phyloP scores from a whole-genome alignment of 1,140 invertebrate genomes.

The Anthonomus grandis region DNA sequence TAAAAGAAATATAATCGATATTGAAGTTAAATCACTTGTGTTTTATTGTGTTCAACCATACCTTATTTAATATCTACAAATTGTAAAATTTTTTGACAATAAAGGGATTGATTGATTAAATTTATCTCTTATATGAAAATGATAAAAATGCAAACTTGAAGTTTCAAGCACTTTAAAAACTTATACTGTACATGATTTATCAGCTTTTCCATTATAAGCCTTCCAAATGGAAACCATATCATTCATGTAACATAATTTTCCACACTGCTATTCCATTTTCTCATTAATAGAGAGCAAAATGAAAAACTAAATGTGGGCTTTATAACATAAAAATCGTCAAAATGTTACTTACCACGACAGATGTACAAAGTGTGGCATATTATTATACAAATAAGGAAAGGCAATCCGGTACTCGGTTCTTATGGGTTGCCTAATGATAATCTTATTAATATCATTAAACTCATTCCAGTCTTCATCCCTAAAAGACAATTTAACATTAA shows the following conservation, averaged over 20 bases:
- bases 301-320: conserved; percentile 46
- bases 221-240: conserved; percentile 51
- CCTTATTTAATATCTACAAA: background rate
- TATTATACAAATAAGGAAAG: conserved; percentile 99
- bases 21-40: too few relatives aligned
- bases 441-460: conserved; percentile 99
- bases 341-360: conserved; percentile 77
- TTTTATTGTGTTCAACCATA: too few relatives aligned
- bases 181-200: conserved; percentile 50
- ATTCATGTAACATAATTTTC: conserved; percentile 49
- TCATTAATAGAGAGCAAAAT: conserved; percentile 32
- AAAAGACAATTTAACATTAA: conserved; percentile 28
- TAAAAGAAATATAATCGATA: too few relatives aligned
- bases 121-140: background rate
- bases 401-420: conserved; percentile 99
- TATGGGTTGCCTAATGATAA: conserved; percentile 98
- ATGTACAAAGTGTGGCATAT: conserved; percentile 94
- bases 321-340: conserved; percentile 23
- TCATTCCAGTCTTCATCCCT: conserved; percentile 99
- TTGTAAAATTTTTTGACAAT: background rate
- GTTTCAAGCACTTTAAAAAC: too few relatives aligned
- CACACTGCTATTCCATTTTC: conserved; percentile 52
- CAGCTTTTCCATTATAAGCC: conserved; percentile 51
- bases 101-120: background rate
- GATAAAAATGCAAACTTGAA: too few relatives aligned